Base-by-base conservation (phyloP, 1,140 invertebrate species). In the Nasonia vitripennis region DNA sequence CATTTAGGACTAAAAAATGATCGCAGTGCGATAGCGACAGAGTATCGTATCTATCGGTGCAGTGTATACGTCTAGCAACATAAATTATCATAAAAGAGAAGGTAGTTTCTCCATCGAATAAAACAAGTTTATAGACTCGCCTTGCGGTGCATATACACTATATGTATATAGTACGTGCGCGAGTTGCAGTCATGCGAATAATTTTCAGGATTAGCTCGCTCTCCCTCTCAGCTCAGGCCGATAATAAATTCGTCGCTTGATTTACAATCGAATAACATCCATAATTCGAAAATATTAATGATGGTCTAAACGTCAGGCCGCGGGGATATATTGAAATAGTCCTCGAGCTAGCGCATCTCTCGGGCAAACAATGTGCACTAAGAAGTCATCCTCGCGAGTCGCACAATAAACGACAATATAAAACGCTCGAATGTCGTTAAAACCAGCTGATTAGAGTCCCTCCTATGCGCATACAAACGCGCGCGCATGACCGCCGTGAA, bases 61-160 rank as follows among this genome's bases (percentile, higher is more conserved):
- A 71, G 17, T 62, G 34, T 45, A 27, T 27, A 34, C 73, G 55
- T 27, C n/a, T 41, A 51, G 62, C 62, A 62, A 45, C 55, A 77
- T 74, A 81, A 78, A 86, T 82, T 82, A 82, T 79, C 70, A 51
- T 68, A 70, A 86, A 84, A 86, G 82, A 80, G 67, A 75, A 82
- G 68, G 34, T 71, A 84, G 73, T 83, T 83, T 77, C 81, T 68
- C n/a, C 62, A 20, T 68, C n/a, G 67, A 84, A 84, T 84, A 78
- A 84, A 84, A 71, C 83, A 17, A 84, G 75, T 84, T 78, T 74
- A 84, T 78, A 84, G 83, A 84, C 83, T 78, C 27, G 11, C 55
- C 55, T 20, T 62, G 20, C 55, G 4, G 55, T 20, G 17, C 7
- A 62, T 55, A 20, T 17, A 55, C 17, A 27, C 27, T 27, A 20